phyloP scores from a whole-genome alignment of 1,140 invertebrate species.

The Atopsyche davidsoni region DNA sequence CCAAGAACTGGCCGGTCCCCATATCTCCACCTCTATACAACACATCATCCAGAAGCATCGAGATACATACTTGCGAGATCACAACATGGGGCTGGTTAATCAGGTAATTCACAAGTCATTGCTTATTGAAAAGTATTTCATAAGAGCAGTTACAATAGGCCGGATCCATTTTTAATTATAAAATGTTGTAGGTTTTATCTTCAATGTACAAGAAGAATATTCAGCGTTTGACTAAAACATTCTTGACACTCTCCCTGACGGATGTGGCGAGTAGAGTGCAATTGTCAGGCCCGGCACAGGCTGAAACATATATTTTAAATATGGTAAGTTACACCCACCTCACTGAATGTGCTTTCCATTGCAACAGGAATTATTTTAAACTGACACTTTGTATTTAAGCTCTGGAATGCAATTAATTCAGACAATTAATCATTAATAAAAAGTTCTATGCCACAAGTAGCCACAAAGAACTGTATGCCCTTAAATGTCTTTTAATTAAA shows the following conservation, averaged over 20 bases:
- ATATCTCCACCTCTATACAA: conserved; percentile 68
- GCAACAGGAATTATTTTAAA: too few relatives aligned
- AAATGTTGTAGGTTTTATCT: conserved; percentile 62
- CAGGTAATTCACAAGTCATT: conserved; percentile 47
- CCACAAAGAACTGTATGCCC: too few relatives aligned
- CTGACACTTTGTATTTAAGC: too few relatives aligned
- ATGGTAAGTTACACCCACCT: too few relatives aligned
- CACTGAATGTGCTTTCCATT: too few relatives aligned
- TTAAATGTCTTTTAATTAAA: too few relatives aligned
- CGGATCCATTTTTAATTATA: background rate
- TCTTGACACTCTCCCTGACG: conserved; percentile 86
- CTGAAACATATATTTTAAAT: conserved; percentile 90
- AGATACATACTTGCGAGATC: conserved; percentile 78
- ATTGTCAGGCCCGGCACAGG: conserved; percentile 73
- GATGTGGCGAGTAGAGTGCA: conserved; percentile 92
- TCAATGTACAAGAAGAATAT: conserved; percentile 96
- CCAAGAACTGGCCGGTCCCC: conserved; percentile 80
- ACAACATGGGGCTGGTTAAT: conserved; percentile 74
- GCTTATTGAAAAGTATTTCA: conserved; percentile 11
- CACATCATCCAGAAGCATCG: conserved; percentile 69
- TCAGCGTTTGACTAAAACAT: conserved; percentile 93
- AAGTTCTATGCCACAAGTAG: too few relatives aligned
- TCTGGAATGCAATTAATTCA: background rate
- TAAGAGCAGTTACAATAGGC: conserved; percentile 11
- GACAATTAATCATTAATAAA: too few relatives aligned